phyloP scores from a whole-genome alignment of 92 coral and sea anemone species.

The Porites rus region DNA sequence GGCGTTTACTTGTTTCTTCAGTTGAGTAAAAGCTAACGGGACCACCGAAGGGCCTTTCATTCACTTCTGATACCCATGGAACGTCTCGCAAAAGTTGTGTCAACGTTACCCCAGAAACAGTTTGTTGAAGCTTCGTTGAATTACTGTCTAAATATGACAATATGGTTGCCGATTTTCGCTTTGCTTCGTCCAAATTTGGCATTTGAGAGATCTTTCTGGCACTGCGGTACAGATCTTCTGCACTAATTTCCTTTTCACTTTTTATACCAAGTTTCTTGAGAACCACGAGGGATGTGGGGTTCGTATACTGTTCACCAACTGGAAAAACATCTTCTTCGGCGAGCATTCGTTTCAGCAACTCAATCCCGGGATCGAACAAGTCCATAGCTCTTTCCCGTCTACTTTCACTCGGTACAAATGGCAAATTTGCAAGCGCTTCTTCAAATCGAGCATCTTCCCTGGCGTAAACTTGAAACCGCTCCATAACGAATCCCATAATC shows the following conservation, averaged over 20 bases:
- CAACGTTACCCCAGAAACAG: too few species aligned
- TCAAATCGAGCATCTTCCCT: constrained; percentile 24
- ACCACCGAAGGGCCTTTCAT: too few species aligned
- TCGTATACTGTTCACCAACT: constrained; percentile 27
- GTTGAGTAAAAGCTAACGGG: too few species aligned
- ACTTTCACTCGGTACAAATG: constrained; percentile 56
- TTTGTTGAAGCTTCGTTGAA: too few species aligned
- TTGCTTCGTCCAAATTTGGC: not conserved
- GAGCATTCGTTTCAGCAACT: constrained; percentile 34
- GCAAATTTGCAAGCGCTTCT: constrained; percentile 37
- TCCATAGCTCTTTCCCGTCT: constrained; percentile 57
- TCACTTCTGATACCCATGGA: too few species aligned
- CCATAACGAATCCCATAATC: constrained; percentile 51
- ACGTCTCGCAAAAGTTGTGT: too few species aligned
- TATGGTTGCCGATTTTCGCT: too few species aligned
- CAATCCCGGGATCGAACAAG: constrained; percentile 70
- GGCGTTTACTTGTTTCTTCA: too few species aligned
- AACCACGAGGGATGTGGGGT: constrained; percentile 33
- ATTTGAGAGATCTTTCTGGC: constrained; percentile 25
- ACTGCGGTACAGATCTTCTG: constrained; percentile 42
- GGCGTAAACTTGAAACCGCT: constrained; percentile 50
- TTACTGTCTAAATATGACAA: too few species aligned
- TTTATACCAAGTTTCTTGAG: constrained; percentile 59
- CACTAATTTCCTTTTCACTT: constrained; percentile 36
- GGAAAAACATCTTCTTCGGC: constrained; percentile 73